These are phyloP conservation scores for Hoplostethus atlanticus DNA, from an alignment of 2,797 vertebrate species.

Conservation along the genomic window DNA sequence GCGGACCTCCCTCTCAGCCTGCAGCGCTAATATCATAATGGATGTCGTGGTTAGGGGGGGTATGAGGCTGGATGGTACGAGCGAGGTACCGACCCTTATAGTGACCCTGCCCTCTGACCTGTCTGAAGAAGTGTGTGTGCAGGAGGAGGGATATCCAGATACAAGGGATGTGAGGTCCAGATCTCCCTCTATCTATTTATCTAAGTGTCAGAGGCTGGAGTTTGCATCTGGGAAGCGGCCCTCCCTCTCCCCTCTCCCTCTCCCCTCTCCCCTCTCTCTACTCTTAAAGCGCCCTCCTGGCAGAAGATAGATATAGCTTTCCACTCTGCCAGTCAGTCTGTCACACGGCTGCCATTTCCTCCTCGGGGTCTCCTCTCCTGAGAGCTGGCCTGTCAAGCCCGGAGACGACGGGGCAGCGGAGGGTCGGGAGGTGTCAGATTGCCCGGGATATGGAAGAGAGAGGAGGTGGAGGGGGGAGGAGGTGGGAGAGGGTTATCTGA, in stretches of 20 bases:
- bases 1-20: slow-evolving; percentile 41
- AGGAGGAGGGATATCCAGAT: background rate
- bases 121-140: background rate
- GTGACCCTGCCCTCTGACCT: slow-evolving; percentile 2
- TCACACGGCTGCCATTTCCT: slow-evolving; percentile 70
- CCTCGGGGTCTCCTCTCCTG: slow-evolving; percentile 67
- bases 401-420: slow-evolving; percentile 38
- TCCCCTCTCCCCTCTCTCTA: background rate
- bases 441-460: slow-evolving; percentile 53
- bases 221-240: slow-evolving; percentile 13
- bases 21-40: slow-evolving; percentile 61
- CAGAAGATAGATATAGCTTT: slow-evolving; percentile 66
- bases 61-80: slow-evolving; percentile 38
- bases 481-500: slow-evolving; percentile 2
- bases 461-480: slow-evolving; percentile 22
- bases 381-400: slow-evolving; percentile 67
- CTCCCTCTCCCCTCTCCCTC: too few species aligned
- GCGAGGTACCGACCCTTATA: slow-evolving; percentile 31
- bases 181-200: slow-evolving; percentile 9
- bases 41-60: slow-evolving; percentile 62
- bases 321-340: slow-evolving; percentile 73
- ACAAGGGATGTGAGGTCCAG: slow-evolving; percentile 6
- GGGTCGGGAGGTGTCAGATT: slow-evolving; percentile 66
- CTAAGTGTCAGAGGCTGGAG: background rate
- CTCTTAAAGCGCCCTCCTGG: slow-evolving; percentile 50